Evolutionary conservation across 1,140 invertebrate genomes (phyloP).

Genomic region (Papilio machaon): DNA sequence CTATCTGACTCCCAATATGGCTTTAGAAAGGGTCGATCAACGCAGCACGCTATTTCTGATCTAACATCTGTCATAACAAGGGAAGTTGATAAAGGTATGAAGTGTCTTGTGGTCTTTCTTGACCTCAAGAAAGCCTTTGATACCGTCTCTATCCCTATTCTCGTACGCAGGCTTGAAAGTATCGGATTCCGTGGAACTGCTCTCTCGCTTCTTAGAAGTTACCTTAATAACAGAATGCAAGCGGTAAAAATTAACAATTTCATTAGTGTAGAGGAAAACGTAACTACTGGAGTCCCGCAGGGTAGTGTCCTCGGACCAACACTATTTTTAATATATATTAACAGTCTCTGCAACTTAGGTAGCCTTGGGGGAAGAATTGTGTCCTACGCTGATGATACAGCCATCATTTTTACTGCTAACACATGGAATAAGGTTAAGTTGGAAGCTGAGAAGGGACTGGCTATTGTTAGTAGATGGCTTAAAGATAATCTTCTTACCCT

Average conservation of each 20-base stretch:
- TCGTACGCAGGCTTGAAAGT: too few species aligned
- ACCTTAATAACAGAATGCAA: too few species aligned
- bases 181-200: too few species aligned
- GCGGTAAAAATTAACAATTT: too few species aligned
- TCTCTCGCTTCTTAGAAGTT: too few species aligned
- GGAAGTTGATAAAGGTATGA: constrained; percentile 27
- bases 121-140: too few species aligned
- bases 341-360: neutral
- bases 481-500: too few species aligned
- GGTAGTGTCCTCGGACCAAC: too few species aligned
- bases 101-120: constrained; percentile 31
- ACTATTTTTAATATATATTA: neutral
- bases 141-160: too few species aligned
- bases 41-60: constrained; percentile 14
- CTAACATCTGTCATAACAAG: constrained; percentile 28
- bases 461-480: too few species aligned
- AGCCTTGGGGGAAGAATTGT: neutral
- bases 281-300: too few species aligned
- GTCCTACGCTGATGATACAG: neutral
- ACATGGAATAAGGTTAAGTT: neutral
- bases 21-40: constrained; percentile 32
- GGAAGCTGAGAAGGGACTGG: too few species aligned
- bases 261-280: neutral
- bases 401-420: constrained; percentile 4
- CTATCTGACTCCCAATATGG: constrained; percentile 24